Base-by-base conservation (phyloP, 2,888 invertebrate genomes). In the Ormyrus pomaceus region DNA sequence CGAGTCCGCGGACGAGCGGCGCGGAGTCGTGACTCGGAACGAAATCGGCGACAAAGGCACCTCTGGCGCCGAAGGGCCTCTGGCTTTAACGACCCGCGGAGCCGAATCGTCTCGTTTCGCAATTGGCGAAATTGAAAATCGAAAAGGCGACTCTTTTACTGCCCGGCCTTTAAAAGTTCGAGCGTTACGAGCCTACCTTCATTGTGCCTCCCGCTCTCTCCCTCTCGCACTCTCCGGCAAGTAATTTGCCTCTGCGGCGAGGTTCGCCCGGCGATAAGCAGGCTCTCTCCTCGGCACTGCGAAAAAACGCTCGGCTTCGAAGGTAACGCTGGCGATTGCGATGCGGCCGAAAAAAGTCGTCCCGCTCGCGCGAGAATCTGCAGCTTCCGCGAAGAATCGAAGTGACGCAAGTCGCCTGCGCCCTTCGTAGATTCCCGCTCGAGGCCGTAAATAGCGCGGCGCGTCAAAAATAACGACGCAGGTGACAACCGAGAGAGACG, bases 81-180 rank as follows among this genome's bases (percentile, higher is more conserved):
- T 48, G 69, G 55, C 51, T 75, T 80, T 77, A 80, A 80, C 73
- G 80, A 80, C 68, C 61, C 56, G 48, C 77, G 69, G 51, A 34
- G 46, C 64, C 79, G 56, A 58, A 66, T 13, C 68, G 51, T 55
- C 34, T 74, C 73, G 62, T 74, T 65, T 62, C 70, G 66, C 73
- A 77, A 77, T 78, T 68, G 74, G 66, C 68, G 46, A 82, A 82
- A 79, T 79, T 79, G 73, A 79, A 82, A 82, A 79, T 73, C 68
- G 72, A 76, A 81, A 70, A 61, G 51, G 50, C 58, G 50, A 74
- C 66, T 75, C 55, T 70, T 74, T 79, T 68, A 73, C 79, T 56
- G 71, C 62, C 56, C 68, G 48, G 51, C 72, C 70, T 74, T 68
- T 77, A 71, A 77, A 81, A 74, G 70, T 71, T 81, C 51, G 58